These are phyloP conservation scores for Hedychridium roseum DNA, from an alignment of 2,888 invertebrate species.

Conservation along the genomic window DNA sequence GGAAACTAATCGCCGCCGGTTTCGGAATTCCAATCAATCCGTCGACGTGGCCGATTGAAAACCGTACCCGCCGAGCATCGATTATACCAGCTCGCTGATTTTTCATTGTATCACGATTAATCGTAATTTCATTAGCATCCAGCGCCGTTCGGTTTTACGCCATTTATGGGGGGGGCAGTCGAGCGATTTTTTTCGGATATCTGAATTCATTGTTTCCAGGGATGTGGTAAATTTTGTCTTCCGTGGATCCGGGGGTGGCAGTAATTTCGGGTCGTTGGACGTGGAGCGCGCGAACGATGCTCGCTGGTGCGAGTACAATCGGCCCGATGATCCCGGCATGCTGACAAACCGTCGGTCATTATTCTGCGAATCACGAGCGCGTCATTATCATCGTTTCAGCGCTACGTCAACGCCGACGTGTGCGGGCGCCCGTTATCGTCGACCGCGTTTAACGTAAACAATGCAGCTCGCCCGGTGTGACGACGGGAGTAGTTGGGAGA, in stretches of 20 bases:
- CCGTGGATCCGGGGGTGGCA: too few species aligned
- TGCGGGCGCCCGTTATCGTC: constrained; percentile 30
- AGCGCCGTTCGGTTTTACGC: too few species aligned
- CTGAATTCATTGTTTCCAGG: too few species aligned
- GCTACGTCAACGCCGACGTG: constrained; percentile 20
- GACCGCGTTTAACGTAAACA: constrained; percentile 28
- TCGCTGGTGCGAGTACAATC: constrained; percentile 7
- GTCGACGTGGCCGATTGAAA: neutral
- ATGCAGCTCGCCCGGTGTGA: constrained; percentile 10
- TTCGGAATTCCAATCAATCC: neutral
- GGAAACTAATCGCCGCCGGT: neutral
- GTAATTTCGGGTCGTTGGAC: too few species aligned
- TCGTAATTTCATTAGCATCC: too few species aligned
- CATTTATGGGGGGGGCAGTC: too few species aligned
- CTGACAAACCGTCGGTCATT: constrained; percentile 15
- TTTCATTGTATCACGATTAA: too few species aligned
- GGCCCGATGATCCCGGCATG: constrained; percentile 5
- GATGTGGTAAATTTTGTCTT: too few species aligned
- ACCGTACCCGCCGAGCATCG: too few species aligned
- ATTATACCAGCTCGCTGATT: too few species aligned
- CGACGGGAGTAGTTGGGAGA: too few species aligned
- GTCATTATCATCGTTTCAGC: constrained; percentile 39
- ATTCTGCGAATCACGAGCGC: constrained; percentile 30
- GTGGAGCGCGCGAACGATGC: constrained; percentile 7
- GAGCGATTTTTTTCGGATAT: too few species aligned